Evolutionary conservation across 2,888 invertebrate species (phyloP), one percentile per base, ranked within the genome.

Genomic region (Tanytarsus gracilentus): DNA sequence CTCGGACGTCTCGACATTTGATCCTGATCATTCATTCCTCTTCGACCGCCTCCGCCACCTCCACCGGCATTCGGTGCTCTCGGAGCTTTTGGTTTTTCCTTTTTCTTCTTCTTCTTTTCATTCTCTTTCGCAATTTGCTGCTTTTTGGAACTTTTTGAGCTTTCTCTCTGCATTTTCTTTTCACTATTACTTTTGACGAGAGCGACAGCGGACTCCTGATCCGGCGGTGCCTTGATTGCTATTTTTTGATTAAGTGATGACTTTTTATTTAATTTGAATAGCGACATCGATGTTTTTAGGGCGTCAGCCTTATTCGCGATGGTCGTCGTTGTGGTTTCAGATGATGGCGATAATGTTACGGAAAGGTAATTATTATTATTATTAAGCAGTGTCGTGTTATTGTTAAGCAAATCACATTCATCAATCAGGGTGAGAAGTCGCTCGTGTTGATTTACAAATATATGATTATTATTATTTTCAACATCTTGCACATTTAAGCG

Each of bases 61-160:
- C 50, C 56, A 9, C 25, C 50, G 18, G 11, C 60, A 23, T 5
- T 21, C n/a, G 30, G 59, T 23, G 49, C 59, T 30, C 60, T 61
- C 61, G 65, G 59, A 40, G 56, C 63, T 67, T 29, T 63, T 66
- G 58, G 61, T 67, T 61, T 67, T 64, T 26, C 68, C 65, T 14
- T 66, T 51, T 51, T 51, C 40, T 55, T 55, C 55, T 55, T 55
- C 11, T 55, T 55, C 25, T 26, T 55, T 14, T 55, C 55, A 33
- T 26, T 55, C 36, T 53, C 53, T 23, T 53, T 53, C 14, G 9
- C 7, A 6, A 55, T 16, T 55, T 52, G 30, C 36, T 55, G 21
- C 8, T 55, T 26, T 11, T 33, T 33, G 5, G 14, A 21, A 21
- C 39, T 55, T 33, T 55, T 55, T 5, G 40, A 14, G 16, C 55